A percentile compares a stretch with the other conserved stretches of the same genome.
phyloP scores from a whole-genome alignment of 2,113 vertebrate species.

The Xiphophorus hellerii region DNA sequence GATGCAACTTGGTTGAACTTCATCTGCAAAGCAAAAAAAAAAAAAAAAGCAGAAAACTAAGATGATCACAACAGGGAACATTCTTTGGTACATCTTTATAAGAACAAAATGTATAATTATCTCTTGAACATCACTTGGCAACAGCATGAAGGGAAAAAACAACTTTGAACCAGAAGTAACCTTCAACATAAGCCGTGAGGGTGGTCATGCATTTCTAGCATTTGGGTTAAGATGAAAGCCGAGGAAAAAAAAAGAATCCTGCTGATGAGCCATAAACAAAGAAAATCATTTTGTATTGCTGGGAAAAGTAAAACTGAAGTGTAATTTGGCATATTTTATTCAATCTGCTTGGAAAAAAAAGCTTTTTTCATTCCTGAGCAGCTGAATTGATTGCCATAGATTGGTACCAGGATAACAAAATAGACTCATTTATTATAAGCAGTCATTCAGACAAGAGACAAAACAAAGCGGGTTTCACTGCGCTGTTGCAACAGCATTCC shows the following conservation, averaged over 20 bases:
- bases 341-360: not conserved
- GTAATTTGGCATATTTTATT: constrained; percentile 31
- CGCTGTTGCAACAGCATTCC: not conserved
- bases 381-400: constrained; percentile 10
- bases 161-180: not conserved
- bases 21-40: not conserved
- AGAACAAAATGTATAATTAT: not conserved
- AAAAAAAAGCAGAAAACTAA: not conserved
- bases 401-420: constrained; percentile 38
- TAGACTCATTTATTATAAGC: constrained; percentile 10
- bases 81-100: not conserved
- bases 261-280: constrained; percentile 10
- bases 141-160: not conserved
- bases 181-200: not conserved
- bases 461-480: constrained; percentile 14
- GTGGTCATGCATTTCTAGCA: not conserved
- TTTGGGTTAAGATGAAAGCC: not conserved
- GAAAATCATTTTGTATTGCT: not conserved
- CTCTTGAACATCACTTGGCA: not conserved
- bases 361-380: not conserved
- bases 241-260: not conserved
- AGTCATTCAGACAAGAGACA: not conserved
- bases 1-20: no score
- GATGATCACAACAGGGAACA: not conserved
- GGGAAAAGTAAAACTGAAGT: constrained; percentile 7